A percentile compares a stretch with the other conserved stretches of the same genome.
Conservation (phyloP, 2,113 vertebrate species). For the Tauraco erythrolophus region DNA sequence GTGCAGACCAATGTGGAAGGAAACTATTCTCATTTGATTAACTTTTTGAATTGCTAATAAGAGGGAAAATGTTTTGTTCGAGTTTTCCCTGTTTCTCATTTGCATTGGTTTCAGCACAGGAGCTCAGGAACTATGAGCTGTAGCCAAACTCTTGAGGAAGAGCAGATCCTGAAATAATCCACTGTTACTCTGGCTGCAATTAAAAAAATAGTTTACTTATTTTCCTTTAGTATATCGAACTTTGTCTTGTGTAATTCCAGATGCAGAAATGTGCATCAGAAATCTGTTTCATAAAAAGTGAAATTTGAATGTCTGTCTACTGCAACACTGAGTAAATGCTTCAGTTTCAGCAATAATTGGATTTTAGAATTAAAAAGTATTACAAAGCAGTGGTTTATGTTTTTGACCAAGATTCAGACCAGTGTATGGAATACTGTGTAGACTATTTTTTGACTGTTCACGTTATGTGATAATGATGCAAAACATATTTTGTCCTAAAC, state of each 20-base stretch:
- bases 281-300: background rate
- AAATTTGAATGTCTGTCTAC: background rate
- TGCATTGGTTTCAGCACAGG: background rate
- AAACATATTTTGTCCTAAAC: background rate
- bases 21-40: background rate
- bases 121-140: background rate
- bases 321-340: background rate
- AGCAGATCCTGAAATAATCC: background rate
- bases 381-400: background rate
- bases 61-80: background rate
- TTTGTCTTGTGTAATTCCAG: background rate
- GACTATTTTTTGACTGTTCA: background rate
- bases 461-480: background rate
- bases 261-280: background rate
- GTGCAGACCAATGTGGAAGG: background rate
- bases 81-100: background rate
- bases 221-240: background rate
- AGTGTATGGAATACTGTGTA: accelerated
- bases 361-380: background rate
- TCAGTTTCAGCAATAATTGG: background rate
- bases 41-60: background rate
- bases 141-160: background rate
- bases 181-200: background rate
- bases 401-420: background rate
- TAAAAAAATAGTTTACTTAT: background rate